Evolutionary conservation across 2,113 vertebrate genomes (phyloP), one percentile per base, ranked within the genome.

Genomic region (Haemorhous mexicanus): DNA sequence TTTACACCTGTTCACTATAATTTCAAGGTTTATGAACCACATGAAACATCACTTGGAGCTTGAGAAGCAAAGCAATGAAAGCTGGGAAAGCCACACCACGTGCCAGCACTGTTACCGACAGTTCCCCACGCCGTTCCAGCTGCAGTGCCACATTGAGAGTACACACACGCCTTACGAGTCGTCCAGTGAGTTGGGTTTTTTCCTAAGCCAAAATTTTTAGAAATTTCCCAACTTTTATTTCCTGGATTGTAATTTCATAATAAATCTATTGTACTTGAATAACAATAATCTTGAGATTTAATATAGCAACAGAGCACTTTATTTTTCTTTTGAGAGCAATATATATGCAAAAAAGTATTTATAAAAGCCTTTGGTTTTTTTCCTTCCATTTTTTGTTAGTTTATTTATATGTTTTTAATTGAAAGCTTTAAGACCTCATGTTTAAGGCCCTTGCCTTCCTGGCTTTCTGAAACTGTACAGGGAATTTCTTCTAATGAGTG

Each of bases 41-140:
- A 99, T 99, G 99, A 99, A 99, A 77, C 99, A 99, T 96, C 99
- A 99, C 94, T 97, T 99, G 96, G 99, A 99, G 95, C 98, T 99
- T 74, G 99, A 99, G 93, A 99, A 99, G 95, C 99, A 99, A 97
- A 99, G 99, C 97, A 99, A 98, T 43, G 99, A 99, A 97, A 99
- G 99, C 26, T 99, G 99, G 99, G 99, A 99, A 95, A 99, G 98
- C 97, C 99, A 99, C 97, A 99, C 99, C 66, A 99, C 99, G 33
- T 99, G 99, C 95, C 99, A 99, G 95, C 99, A 99, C 96, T 99
- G 99, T 96, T 99, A 99, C 96, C 98, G 99, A 2, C 99, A 99
- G 97, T 99, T 99, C 94, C 98, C 98, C 90, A 99, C 99, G 14
- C 99, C 99, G 0, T 99, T 99, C 94, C 99, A 99, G 97, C 98